Conservation (phyloP, 2,113 vertebrate species). For the Chionomys nivalis region DNA sequence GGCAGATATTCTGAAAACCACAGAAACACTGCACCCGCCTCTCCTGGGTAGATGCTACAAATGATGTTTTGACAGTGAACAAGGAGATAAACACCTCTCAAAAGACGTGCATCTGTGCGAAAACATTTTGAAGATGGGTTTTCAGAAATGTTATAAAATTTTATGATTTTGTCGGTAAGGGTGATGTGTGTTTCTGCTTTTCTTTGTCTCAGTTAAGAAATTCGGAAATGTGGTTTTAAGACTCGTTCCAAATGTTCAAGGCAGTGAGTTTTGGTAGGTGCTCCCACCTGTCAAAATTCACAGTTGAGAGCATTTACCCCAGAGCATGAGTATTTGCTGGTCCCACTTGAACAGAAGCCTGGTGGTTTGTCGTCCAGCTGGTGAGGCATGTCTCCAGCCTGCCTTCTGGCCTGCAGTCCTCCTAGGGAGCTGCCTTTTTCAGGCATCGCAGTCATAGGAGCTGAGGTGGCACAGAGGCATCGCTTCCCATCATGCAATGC, state of each 20-base stretch:
- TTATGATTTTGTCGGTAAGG: neutral
- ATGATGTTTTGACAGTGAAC: neutral
- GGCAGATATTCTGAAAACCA: neutral
- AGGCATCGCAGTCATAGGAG: neutral
- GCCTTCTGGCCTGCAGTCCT: neutral
- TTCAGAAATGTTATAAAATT: neutral
- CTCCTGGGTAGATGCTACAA: neutral
- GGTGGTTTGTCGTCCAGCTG: too few species aligned
- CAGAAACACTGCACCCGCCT: neutral
- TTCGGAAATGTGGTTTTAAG: neutral
- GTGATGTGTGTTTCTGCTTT: neutral
- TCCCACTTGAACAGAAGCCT: neutral
- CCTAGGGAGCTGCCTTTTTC: neutral
- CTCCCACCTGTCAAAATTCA: neutral
- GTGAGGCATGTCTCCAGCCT: too few species aligned
- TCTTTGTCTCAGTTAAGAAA: neutral
- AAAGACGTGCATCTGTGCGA: neutral
- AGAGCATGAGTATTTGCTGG: neutral
- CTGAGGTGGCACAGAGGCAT: neutral
- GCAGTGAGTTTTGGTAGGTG: neutral
- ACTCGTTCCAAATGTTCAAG: neutral
- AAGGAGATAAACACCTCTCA: neutral
- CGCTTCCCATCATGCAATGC: neutral
- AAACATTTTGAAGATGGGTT: neutral
- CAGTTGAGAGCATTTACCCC: neutral